phyloP scores from a whole-genome alignment of 1,140 invertebrate species.

The Brachionus calyciflorus region DNA sequence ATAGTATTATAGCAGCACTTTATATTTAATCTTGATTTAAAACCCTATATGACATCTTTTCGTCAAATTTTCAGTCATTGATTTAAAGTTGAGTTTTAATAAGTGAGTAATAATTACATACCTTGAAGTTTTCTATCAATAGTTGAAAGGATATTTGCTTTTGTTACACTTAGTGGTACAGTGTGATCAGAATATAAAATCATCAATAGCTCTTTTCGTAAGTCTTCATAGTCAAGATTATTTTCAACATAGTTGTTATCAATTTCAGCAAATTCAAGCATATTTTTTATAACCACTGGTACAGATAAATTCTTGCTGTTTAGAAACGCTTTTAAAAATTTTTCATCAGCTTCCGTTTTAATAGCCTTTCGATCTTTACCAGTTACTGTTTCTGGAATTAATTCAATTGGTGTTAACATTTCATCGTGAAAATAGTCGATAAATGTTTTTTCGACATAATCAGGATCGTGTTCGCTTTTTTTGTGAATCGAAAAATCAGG shows the following conservation, averaged over 20 bases:
- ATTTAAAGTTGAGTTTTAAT: no score
- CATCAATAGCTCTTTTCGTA: conserved; percentile 20
- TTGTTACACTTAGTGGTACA: not conserved
- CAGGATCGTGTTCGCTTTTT: conserved; percentile 12
- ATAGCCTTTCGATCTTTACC: not conserved
- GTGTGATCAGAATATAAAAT: conserved; percentile 4
- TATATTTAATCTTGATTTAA: no score
- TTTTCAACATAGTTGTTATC: conserved; percentile 24
- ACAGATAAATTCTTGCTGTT: not conserved
- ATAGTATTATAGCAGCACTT: no score
- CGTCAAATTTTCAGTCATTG: no score
- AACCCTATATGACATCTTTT: no score
- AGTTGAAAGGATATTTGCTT: not conserved
- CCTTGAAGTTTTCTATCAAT: conserved; percentile 31
- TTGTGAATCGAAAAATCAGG: not conserved
- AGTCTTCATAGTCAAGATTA: conserved; percentile 35
- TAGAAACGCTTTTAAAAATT: conserved; percentile 4
- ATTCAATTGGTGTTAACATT: conserved; percentile 15
- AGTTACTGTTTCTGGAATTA: conserved; percentile 1
- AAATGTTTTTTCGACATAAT: conserved; percentile 32
- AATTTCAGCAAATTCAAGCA: not conserved
- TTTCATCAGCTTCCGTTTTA: not conserved
- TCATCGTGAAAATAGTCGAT: conserved; percentile 32
- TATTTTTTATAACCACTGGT: conserved; percentile 16
- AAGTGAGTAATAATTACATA: not conserved